These are phyloP conservation scores for Cecropterus lyciades DNA, from an alignment of 1,140 invertebrate species.

Conservation along the genomic window DNA sequence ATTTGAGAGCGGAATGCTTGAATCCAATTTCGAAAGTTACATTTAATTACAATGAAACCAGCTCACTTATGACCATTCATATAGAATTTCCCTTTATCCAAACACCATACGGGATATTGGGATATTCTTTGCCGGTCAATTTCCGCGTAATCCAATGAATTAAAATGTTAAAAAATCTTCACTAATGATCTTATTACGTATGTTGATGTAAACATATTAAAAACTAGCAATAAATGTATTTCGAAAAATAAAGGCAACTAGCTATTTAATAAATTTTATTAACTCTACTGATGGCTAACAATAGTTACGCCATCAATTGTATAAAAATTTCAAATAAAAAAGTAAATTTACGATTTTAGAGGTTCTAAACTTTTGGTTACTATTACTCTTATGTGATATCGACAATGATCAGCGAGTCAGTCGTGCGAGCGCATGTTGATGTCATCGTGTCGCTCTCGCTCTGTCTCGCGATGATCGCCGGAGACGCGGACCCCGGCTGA, in stretches of 20 bases:
- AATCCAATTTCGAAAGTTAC: slow-evolving; percentile 42
- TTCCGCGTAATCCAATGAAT: no score
- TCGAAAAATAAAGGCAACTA: slow-evolving; percentile 6
- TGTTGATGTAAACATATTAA: no score
- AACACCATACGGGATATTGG: slow-evolving; percentile 45
- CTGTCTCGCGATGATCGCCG: slow-evolving; percentile 72
- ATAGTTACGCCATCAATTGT: slow-evolving; percentile 73
- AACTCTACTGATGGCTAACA: slow-evolving; percentile 73
- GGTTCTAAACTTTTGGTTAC: slow-evolving; percentile 52
- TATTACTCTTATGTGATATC: slow-evolving; percentile 29
- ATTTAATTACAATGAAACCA: slow-evolving; percentile 36
- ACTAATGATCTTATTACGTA: no score
- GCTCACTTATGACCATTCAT: slow-evolving; percentile 39
- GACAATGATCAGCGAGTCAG: slow-evolving; percentile 39
- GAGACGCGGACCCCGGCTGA: slow-evolving; percentile 72
- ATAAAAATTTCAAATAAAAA: slow-evolving; percentile 70
- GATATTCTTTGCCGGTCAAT: no score
- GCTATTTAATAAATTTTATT: slow-evolving; percentile 57
- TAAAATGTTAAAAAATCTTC: no score
- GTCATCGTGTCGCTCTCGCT: slow-evolving; percentile 73
- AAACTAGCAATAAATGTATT: not conserved
- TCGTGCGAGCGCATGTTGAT: slow-evolving; percentile 72
- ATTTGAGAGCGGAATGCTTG: slow-evolving; percentile 41
- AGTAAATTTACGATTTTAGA: slow-evolving; percentile 65
- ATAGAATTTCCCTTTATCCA: slow-evolving; percentile 49